Percentiles rank a stretch among this genome's conserved stretches.
Conservation (phyloP, 2,888 invertebrate species). For the Parnassius smintheus region DNA sequence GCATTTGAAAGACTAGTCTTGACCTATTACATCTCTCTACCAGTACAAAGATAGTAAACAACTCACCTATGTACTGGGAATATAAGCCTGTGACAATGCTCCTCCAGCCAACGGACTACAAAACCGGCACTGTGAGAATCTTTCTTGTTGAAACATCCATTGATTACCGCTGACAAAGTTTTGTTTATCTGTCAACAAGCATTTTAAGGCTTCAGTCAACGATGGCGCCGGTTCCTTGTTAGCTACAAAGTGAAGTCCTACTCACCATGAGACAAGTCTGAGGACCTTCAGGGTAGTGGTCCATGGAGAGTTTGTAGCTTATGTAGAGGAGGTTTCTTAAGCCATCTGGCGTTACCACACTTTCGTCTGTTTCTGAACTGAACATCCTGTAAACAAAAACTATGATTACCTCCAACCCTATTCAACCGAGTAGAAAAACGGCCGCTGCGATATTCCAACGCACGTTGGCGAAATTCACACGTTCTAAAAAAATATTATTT, state of each 20-base stretch:
- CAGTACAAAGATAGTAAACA: not conserved
- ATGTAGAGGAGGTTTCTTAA: constrained; percentile 85
- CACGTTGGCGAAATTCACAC: too few species aligned
- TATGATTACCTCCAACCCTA: not conserved
- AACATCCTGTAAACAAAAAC: constrained; percentile 70
- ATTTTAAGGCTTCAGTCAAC: constrained; percentile 8
- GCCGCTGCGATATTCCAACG: too few species aligned
- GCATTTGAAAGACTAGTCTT: not conserved
- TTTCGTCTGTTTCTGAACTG: constrained; percentile 76
- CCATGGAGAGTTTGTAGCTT: constrained; percentile 90
- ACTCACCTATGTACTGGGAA: constrained; percentile 86
- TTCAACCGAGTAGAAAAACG: not conserved
- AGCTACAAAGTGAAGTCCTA: not conserved
- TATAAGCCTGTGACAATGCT: constrained; percentile 88
- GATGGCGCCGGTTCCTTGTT: constrained; percentile 13
- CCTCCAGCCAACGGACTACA: constrained; percentile 90
- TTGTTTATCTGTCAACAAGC: constrained; percentile 79
- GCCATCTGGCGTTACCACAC: constrained; percentile 82
- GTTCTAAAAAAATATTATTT: too few species aligned
- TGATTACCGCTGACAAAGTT: constrained; percentile 86
- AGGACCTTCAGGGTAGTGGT: constrained; percentile 86
- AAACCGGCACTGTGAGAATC: constrained; percentile 87
- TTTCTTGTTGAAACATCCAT: constrained; percentile 91
- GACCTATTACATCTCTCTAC: not conserved
- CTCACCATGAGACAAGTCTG: constrained; percentile 82